Conservation (phyloP, 53 echinoderm and acorn worm genomes). For the Paracentrotus lividus region DNA sequence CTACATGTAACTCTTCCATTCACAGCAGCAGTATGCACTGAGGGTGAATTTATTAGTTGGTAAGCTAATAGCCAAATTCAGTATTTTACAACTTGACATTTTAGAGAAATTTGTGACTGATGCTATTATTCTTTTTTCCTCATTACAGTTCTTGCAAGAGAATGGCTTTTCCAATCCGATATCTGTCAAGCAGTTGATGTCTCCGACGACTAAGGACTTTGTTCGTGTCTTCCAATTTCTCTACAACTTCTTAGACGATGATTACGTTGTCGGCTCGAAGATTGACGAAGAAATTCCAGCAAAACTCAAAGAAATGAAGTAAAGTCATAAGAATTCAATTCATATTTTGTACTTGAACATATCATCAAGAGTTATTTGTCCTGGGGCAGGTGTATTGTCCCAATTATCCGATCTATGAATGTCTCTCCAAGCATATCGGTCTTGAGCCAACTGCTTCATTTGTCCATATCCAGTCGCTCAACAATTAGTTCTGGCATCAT, state of each 20-base stretch:
- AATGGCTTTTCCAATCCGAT: constrained; percentile 82
- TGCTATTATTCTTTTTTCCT: not conserved
- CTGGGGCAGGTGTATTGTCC: no score
- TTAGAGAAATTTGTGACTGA: no score
- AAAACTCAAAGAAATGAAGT: constrained; percentile 92
- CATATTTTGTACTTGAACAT: not conserved
- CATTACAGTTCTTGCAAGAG: constrained; percentile 84
- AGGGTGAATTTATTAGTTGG: no score
- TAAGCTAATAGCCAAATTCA: no score
- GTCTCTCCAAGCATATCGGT: no score
- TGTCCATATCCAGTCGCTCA: no score
- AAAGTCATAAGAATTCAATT: not conserved
- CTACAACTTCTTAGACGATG: constrained; percentile 82
- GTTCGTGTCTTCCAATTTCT: constrained; percentile 91
- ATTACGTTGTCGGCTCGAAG: constrained; percentile 77
- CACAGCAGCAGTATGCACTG: no score
- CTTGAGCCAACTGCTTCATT: no score
- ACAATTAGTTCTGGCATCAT: no score
- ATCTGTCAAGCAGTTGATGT: constrained; percentile 80
- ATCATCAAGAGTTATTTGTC: not conserved
- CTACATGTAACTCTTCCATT: no score
- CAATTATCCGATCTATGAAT: no score
- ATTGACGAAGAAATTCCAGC: constrained; percentile 91
- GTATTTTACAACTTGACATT: no score
- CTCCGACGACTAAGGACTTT: constrained; percentile 96